These are phyloP conservation scores for Lochmaea crataegi DNA, from an alignment of 2,888 invertebrate genomes.

Conservation along the genomic window DNA sequence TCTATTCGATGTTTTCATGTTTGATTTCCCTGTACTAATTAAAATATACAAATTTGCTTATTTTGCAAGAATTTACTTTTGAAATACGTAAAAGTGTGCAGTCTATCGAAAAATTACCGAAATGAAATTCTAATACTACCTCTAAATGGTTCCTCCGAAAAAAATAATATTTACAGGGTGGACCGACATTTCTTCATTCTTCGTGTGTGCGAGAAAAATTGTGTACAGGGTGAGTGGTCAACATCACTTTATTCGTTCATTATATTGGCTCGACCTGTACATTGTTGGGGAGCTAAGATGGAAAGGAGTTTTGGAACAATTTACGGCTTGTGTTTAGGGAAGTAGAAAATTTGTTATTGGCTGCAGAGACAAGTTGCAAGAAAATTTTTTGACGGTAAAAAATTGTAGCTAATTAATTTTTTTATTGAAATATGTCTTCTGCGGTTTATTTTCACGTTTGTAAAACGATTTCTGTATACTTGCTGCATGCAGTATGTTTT, in stretches of 20 bases:
- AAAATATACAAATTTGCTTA: too few relatives aligned
- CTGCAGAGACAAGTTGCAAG: not conserved
- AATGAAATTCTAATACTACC: constrained; percentile 19
- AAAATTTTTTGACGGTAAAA: too few relatives aligned
- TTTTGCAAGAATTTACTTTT: too few relatives aligned
- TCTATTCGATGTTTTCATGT: too few relatives aligned
- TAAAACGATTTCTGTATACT: too few relatives aligned
- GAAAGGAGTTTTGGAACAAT: not conserved
- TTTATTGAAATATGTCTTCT: too few relatives aligned
- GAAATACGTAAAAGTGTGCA: not conserved
- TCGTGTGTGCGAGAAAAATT: not conserved
- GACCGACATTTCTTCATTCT: not conserved
- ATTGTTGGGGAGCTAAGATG: constrained; percentile 1
- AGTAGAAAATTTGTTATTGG: not conserved
- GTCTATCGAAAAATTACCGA: not conserved
- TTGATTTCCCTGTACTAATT: too few relatives aligned
- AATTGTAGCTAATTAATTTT: too few relatives aligned
- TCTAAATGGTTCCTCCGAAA: constrained; percentile 27
- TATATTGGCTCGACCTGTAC: not conserved
- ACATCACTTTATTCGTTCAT: constrained; percentile 13
- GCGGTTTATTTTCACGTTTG: constrained; percentile 1
- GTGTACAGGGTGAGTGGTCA: not conserved
- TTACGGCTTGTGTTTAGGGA: constrained; percentile 6
- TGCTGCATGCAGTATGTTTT: too few relatives aligned
- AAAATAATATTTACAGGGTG: constrained; percentile 8